A percentile compares a stretch with the other conserved stretches of the same genome.
These are phyloP conservation scores for Eriosoma lanigerum DNA, from an alignment of 1,140 invertebrate species.

Conservation along the genomic window DNA sequence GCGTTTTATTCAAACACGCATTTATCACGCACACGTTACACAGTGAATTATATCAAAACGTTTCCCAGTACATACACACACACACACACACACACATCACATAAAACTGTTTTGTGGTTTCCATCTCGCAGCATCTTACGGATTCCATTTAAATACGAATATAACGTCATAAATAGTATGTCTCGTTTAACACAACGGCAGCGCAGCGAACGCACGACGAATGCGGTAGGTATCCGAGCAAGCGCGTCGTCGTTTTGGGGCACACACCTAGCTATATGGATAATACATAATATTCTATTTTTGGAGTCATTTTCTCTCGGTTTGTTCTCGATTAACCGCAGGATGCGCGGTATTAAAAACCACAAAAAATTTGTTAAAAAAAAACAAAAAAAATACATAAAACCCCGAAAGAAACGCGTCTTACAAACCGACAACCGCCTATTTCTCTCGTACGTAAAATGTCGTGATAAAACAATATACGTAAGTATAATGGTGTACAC, in stretches of 20 bases:
- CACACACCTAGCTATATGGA: neutral
- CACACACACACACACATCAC: neutral
- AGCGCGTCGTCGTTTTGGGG: neutral
- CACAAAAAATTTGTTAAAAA: slow-evolving; percentile 22
- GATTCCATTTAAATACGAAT: slow-evolving; percentile 27
- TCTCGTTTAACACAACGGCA: slow-evolving; percentile 22
- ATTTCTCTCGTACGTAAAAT: neutral
- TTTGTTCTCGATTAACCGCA: slow-evolving; percentile 25
- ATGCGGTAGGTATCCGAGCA: too few relatives aligned
- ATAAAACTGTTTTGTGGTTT: neutral
- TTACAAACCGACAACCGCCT: too few relatives aligned
- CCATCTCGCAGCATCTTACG: neutral
- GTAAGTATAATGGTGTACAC: too few relatives aligned
- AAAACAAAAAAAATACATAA: slow-evolving; percentile 4
- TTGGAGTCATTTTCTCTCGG: slow-evolving; percentile 27
- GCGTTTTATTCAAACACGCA: slow-evolving; percentile 19
- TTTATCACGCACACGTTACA: neutral
- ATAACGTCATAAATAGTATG: slow-evolving; percentile 7
- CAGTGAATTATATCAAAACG: neutral
- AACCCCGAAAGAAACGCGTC: too few relatives aligned
- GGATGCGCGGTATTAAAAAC: slow-evolving; percentile 31
- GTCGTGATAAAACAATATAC: neutral
- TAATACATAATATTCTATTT: slow-evolving; percentile 23
- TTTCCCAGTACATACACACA: neutral
- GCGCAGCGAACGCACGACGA: too few relatives aligned